phyloP scores from a whole-genome alignment of 2,888 invertebrate genomes.

The Harpalus rubripes region DNA sequence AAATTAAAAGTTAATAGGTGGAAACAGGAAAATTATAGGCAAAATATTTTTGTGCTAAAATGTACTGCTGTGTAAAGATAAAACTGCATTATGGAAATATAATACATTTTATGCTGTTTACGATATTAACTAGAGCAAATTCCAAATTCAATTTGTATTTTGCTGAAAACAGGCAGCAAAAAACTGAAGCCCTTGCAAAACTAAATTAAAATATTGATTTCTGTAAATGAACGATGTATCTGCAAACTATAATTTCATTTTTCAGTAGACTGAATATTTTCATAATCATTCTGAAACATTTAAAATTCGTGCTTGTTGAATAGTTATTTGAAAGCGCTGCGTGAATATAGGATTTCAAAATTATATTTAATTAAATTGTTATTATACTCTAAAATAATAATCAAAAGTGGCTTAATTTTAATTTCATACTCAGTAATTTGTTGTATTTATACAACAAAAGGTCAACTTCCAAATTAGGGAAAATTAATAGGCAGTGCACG shows the following conservation, averaged over 20 bases:
- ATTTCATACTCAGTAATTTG: neutral
- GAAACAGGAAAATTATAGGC: neutral
- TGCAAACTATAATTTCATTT: neutral
- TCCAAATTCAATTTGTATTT: slow-evolving; percentile 14
- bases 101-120: slow-evolving; percentile 14
- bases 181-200: slow-evolving; percentile 4
- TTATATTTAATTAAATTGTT: slow-evolving; percentile 4
- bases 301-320: neutral
- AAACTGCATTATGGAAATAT: slow-evolving; percentile 5
- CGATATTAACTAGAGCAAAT: neutral
- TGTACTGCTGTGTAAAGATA: neutral
- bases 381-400: neutral
- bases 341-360: neutral
- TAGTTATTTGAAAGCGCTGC: too few species aligned
- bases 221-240: neutral
- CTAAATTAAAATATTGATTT: slow-evolving; percentile 33
- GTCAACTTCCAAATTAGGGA: slow-evolving; percentile 1
- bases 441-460: neutral
- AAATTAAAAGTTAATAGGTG: too few species aligned
- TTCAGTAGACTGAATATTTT: slow-evolving; percentile 2
- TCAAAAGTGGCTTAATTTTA: neutral
- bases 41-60: neutral
- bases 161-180: neutral
- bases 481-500: slow-evolving; percentile 2
- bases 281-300: neutral